phyloP scores from a whole-genome alignment of 2,888 invertebrate species.

The Sminthurides aquaticus region DNA sequence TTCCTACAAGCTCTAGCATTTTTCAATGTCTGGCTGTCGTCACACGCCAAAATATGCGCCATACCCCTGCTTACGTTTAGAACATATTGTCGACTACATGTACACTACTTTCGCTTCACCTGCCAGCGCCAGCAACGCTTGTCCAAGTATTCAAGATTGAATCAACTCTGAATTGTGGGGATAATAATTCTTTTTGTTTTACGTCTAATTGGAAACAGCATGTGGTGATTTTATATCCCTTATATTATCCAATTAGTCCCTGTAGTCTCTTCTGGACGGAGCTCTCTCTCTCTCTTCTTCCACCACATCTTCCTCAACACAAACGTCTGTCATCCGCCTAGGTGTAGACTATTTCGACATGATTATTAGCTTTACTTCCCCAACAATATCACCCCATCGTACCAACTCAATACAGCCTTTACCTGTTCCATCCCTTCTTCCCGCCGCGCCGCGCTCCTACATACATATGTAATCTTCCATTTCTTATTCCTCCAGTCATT shows the following conservation, averaged over 20 bases:
- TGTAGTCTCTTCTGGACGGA: slow-evolving; percentile 16
- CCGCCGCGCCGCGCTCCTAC: too few species aligned
- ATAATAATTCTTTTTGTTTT: slow-evolving; percentile 2
- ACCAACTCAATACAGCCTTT: neutral
- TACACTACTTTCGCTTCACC: too few species aligned
- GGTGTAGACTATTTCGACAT: neutral
- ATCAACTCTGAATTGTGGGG: neutral
- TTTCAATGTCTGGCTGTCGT: too few species aligned
- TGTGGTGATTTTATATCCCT: slow-evolving; percentile 38
- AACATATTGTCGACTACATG: too few species aligned
- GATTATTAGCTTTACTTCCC: neutral
- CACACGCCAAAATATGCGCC: too few species aligned
- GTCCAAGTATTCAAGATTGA: neutral
- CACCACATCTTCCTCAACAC: neutral
- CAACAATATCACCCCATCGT: neutral
- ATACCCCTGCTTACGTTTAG: too few species aligned
- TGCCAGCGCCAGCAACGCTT: too few species aligned
- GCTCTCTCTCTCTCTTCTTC: neutral
- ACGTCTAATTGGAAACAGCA: slow-evolving; percentile 41
- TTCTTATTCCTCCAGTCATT: too few species aligned
- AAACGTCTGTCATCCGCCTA: neutral
- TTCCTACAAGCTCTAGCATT: too few species aligned
- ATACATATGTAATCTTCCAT: too few species aligned
- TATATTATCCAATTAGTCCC: slow-evolving; percentile 39
- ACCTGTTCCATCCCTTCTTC: too few species aligned